phyloP scores from a whole-genome alignment of 2,888 invertebrate genomes.

The Xestia xanthographa region DNA sequence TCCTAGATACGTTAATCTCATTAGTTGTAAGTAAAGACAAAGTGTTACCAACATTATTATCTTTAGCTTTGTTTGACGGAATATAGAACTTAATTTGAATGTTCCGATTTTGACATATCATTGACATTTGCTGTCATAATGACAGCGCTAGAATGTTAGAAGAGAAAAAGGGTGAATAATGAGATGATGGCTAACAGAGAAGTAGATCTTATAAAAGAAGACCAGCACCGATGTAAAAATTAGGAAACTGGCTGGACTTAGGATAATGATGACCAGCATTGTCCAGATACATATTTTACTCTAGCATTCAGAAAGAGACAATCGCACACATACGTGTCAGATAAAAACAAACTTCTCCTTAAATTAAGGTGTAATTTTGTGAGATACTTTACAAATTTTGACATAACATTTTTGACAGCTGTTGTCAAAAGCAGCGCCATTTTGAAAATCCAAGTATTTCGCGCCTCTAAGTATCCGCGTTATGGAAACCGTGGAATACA shows the following conservation, averaged over 20 bases:
- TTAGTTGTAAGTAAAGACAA: conserved; percentile 61
- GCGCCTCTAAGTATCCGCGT: neutral
- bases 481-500: conserved; percentile 13
- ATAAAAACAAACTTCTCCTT: no score
- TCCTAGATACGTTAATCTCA: conserved; percentile 65
- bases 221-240: neutral
- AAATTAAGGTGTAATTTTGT: neutral
- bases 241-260: neutral
- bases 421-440: conserved; percentile 44
- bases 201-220: neutral
- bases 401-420: conserved; percentile 18
- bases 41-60: conserved; percentile 6
- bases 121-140: conserved; percentile 28
- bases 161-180: neutral
- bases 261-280: neutral
- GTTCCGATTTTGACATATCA: conserved; percentile 19
- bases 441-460: conserved; percentile 7
- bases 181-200: neutral
- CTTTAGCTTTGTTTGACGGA: conserved; percentile 4
- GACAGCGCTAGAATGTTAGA: neutral
- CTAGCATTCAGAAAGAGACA: neutral
- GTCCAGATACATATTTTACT: neutral
- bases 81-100: conserved; percentile 7
- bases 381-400: neutral
- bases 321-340: neutral